phyloP scores from a whole-genome alignment of 2,797 vertebrate species.

The Taenioides sp. region DNA sequence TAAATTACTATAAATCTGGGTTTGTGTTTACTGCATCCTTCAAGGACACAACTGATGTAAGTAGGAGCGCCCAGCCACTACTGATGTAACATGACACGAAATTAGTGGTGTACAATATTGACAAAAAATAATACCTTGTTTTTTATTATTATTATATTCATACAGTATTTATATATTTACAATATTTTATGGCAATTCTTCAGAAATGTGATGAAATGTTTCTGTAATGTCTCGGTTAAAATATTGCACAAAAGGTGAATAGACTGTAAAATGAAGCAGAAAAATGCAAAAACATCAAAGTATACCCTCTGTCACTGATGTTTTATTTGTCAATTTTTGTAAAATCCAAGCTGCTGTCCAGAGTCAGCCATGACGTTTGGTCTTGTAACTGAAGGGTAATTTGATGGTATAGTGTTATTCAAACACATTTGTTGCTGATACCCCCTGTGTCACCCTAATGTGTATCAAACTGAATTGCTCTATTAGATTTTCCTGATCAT shows the following conservation, averaged over 20 bases:
- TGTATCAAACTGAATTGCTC: slow-evolving; percentile 24
- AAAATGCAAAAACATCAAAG: background rate
- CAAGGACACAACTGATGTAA: too few relatives aligned
- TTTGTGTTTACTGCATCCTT: too few relatives aligned
- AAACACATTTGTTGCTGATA: slow-evolving; percentile 9
- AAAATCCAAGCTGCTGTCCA: background rate
- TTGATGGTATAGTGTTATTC: background rate
- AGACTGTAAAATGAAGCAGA: background rate
- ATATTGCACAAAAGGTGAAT: background rate
- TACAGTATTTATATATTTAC: too few relatives aligned
- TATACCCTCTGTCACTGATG: background rate
- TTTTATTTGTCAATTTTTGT: background rate
- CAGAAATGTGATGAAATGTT: background rate
- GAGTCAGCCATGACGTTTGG: background rate
- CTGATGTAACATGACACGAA: too few relatives aligned
- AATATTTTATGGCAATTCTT: background rate
- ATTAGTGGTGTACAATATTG: too few relatives aligned
- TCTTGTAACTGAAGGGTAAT: background rate
- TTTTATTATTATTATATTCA: too few relatives aligned
- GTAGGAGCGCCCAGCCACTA: too few relatives aligned
- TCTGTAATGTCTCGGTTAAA: background rate
- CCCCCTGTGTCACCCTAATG: slow-evolving; percentile 18
- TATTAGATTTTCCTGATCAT: slow-evolving; percentile 36
- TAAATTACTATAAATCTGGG: too few relatives aligned
- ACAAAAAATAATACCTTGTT: too few relatives aligned